A percentile compares a stretch with the other conserved stretches of the same genome.
phyloP scores from a whole-genome alignment of 2,113 vertebrate genomes.

The Corvus cornix region DNA sequence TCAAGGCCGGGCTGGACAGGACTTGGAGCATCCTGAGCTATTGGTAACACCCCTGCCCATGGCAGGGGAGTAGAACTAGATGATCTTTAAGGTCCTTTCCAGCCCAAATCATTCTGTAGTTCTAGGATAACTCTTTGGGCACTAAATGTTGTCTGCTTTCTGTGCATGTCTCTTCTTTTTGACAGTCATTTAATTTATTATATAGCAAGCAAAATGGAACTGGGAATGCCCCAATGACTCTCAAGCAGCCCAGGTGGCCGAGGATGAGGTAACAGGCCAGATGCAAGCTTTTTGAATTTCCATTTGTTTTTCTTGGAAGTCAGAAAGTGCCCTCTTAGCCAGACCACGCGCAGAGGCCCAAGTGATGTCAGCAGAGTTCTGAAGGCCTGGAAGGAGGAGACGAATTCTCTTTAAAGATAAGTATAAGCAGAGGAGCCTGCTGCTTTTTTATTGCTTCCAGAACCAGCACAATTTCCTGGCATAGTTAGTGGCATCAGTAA shows the following conservation, averaged over 20 bases:
- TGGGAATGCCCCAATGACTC: background rate
- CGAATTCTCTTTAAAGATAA: background rate
- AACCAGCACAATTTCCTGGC: background rate
- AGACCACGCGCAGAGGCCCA: background rate
- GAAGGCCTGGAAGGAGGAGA: constrained; percentile 7
- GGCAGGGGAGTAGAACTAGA: background rate
- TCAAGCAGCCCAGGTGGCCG: background rate
- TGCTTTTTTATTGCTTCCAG: constrained; percentile 16
- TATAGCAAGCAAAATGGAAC: background rate
- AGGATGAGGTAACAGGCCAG: constrained; percentile 42
- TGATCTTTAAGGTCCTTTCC: background rate
- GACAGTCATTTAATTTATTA: background rate
- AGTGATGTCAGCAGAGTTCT: constrained; percentile 6
- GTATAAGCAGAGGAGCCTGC: background rate
- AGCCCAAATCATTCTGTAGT: background rate
- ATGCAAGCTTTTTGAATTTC: background rate
- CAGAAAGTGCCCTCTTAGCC: background rate
- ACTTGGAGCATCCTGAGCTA: background rate
- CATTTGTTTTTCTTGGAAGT: constrained; percentile 51
- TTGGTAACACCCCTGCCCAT: background rate
- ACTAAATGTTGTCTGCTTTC: background rate
- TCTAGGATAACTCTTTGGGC: background rate
- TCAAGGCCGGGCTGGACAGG: background rate
- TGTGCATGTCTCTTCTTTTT: background rate
- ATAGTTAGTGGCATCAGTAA: background rate